Conservation (phyloP, 2,113 vertebrate genomes). For the Taurulus bubalis region DNA sequence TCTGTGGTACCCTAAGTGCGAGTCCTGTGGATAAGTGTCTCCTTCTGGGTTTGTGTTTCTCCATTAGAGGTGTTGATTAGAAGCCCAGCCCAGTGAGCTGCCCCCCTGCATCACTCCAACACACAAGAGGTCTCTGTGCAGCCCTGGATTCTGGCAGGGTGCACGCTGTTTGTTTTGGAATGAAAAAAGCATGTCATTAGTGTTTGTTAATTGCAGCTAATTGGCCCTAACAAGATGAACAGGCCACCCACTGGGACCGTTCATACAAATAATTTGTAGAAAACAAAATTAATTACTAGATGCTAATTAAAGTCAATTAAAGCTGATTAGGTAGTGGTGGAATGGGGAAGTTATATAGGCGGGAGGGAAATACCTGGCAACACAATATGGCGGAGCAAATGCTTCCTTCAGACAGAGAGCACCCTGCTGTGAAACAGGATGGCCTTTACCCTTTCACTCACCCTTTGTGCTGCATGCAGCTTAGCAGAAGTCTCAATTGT, state of each 20-base stretch:
- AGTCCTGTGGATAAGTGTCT: constrained; percentile 49
- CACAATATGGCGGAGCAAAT: constrained; percentile 31
- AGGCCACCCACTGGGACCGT: constrained; percentile 97
- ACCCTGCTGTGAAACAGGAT: constrained; percentile 16
- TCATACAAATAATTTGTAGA: constrained; percentile 98
- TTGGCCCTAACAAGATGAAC: constrained; percentile 99
- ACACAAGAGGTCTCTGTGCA: constrained; percentile 66
- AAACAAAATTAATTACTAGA: constrained; percentile 99
- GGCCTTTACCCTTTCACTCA: neutral
- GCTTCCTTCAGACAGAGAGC: constrained; percentile 30
- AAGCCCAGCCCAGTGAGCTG: constrained; percentile 38
- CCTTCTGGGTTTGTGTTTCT: constrained; percentile 58
- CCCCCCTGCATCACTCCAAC: constrained; percentile 57
- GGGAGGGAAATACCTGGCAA: constrained; percentile 58
- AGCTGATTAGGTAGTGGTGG: constrained; percentile 65
- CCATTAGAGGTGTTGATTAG: constrained; percentile 65
- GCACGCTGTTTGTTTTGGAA: constrained; percentile 82
- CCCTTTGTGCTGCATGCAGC: neutral
- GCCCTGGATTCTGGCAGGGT: constrained; percentile 76
- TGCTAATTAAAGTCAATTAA: constrained; percentile 91
- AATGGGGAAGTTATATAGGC: constrained; percentile 65
- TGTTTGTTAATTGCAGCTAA: constrained; percentile 99
- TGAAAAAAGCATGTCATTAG: constrained; percentile 95
- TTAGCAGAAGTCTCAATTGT: neutral
- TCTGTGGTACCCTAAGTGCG: constrained; percentile 12